Percentiles rank a stretch among this genome's conserved stretches.
Conservation (phyloP, 2,888 invertebrate genomes). For the Spicauda simplicius region DNA sequence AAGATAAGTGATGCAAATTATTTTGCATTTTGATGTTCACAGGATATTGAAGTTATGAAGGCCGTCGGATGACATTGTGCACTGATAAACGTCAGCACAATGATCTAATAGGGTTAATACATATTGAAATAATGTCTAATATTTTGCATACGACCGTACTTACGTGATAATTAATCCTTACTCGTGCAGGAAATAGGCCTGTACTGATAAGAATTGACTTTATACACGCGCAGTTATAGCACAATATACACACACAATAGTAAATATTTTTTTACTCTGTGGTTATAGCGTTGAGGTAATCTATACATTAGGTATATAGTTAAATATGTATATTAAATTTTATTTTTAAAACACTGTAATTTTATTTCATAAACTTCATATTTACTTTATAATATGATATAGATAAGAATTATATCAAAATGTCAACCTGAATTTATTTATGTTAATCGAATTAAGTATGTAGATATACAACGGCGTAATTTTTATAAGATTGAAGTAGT, state of each 20-base stretch:
- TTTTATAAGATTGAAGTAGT: too few relatives aligned
- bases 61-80: conserved; percentile 29
- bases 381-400: too few relatives aligned
- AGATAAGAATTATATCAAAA: too few relatives aligned
- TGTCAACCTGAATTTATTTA: too few relatives aligned
- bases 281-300: conserved; percentile 30
- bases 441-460: too few relatives aligned
- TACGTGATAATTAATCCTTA: conserved; percentile 51
- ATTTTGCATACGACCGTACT: conserved; percentile 14
- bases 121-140: conserved; percentile 9
- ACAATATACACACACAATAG: too few relatives aligned
- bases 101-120: conserved; percentile 14
- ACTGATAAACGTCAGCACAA: conserved; percentile 22
- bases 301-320: background rate
- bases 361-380: too few relatives aligned
- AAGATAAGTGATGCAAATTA: conserved; percentile 31
- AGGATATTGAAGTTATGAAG: conserved; percentile 36
- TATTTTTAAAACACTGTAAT: too few relatives aligned
- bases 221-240: conserved; percentile 42
- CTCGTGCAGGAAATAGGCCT: conserved; percentile 56
- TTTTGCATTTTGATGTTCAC: conserved; percentile 29
- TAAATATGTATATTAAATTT: background rate
- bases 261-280: too few relatives aligned
- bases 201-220: conserved; percentile 50
- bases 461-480: too few relatives aligned